Evolutionary conservation across 1,140 invertebrate genomes (phyloP), one percentile per base, ranked within the genome.

Genomic region (Drosophila persimilis): DNA sequence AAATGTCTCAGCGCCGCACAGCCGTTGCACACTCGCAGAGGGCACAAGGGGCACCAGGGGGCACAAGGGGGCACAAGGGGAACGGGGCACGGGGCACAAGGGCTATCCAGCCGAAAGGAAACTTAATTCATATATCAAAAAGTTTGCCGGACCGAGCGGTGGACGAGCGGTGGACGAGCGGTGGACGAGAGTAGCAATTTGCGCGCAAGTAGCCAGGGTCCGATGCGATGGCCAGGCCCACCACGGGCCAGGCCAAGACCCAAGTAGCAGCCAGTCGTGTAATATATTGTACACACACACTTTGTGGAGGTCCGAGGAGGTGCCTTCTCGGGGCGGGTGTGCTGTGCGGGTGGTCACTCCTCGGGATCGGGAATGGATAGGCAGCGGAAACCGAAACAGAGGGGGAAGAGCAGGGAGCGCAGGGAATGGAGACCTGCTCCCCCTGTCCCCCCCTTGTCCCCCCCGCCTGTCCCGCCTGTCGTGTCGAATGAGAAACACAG

Each of bases 91-190:
- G 22, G 35, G 13, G 22, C 45, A 59, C 43, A 69, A 39, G 35
- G 35, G 35, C 35, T 48, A 60, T 9, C 41, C 13, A 41, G 47
- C 43, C 51, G 15, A 64, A 50, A 67, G 69, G 53, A 86, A 86
- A 86, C 83, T 86, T 86, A 86, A 86, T 86, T 86, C 83, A 86
- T 86, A 86, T 86, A 86, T 86, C 83, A 86, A 86, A 86, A 88
- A 86, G 70, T 86, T 86, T 88, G 75, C 67, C 75, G 66, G 63
- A 54, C 65, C 74, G 75, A 57, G 26, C 29, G 72, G 26, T 22
- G 72, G 72, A 64, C 67, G 67, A 67, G 61, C 74, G 72, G 26
- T 22, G 72, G 72, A 64, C 67, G 67, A 67, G 61, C 74, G 76
- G 66, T 66, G 67, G 72, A 64, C 74, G 76, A 88, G 83, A 88